A percentile compares a stretch with the other conserved stretches of the same genome.
Conservation (phyloP, 2,888 invertebrate genomes). For the Chrysomela aeneicollis region DNA sequence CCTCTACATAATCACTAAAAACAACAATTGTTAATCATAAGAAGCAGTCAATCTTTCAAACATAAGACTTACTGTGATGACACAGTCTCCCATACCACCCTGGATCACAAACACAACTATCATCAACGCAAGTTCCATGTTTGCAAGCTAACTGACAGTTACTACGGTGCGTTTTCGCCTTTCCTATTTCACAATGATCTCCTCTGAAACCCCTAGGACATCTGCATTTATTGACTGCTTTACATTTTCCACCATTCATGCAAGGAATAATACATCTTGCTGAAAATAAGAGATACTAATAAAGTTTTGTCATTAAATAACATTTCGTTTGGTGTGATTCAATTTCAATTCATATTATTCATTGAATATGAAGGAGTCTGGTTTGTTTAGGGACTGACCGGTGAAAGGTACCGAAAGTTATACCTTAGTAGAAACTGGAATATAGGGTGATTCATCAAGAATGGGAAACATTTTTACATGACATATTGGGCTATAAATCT, state of each 20-base stretch:
- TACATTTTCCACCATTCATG: constrained; percentile 88
- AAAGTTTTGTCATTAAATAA: too few relatives aligned
- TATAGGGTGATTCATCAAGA: too few relatives aligned
- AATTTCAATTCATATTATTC: too few relatives aligned
- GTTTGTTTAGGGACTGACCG: too few relatives aligned
- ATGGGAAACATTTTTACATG: too few relatives aligned
- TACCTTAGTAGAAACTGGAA: too few relatives aligned
- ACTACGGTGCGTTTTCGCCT: constrained; percentile 71
- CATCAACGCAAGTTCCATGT: constrained; percentile 78
- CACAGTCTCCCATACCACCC: constrained; percentile 86
- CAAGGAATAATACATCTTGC: constrained; percentile 78
- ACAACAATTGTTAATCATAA: constrained; percentile 20
- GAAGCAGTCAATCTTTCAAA: neutral
- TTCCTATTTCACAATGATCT: constrained; percentile 90
- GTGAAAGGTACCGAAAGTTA: too few relatives aligned
- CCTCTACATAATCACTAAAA: constrained; percentile 42
- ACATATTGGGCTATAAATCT: too few relatives aligned
- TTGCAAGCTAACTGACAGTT: constrained; percentile 78
- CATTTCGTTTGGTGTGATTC: too few relatives aligned
- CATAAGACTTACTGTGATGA: constrained; percentile 70
- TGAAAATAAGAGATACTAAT: constrained; percentile 35
- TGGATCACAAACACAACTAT: constrained; percentile 79
- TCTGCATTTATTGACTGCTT: constrained; percentile 88
- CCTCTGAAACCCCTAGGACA: constrained; percentile 86
- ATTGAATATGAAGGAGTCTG: too few relatives aligned